Conservation (phyloP, 2,797 vertebrate genomes). For the Myotis findleyi region DNA sequence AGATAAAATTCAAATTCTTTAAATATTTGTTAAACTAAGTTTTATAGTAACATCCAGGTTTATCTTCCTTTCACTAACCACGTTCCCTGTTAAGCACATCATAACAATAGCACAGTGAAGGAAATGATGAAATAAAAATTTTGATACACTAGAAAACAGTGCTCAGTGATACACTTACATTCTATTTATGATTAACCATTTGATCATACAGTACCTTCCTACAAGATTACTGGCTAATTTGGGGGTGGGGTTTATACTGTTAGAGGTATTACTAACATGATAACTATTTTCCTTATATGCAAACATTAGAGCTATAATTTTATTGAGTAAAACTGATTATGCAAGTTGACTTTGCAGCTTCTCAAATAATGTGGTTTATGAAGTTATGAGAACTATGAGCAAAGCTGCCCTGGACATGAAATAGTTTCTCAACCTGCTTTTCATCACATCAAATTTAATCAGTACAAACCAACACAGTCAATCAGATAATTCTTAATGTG, state of each 20-base stretch:
- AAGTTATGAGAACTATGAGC: slow-evolving; percentile 84
- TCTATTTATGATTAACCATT: slow-evolving; percentile 92
- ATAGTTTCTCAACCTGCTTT: slow-evolving; percentile 86
- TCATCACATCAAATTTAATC: slow-evolving; percentile 92
- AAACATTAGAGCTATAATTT: slow-evolving; percentile 93
- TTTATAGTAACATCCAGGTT: slow-evolving; percentile 92
- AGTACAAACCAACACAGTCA: slow-evolving; percentile 92
- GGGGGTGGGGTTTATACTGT: slow-evolving; percentile 83
- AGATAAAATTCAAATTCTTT: slow-evolving; percentile 78
- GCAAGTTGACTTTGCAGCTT: slow-evolving; percentile 90
- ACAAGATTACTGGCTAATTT: slow-evolving; percentile 89
- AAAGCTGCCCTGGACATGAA: slow-evolving; percentile 88
- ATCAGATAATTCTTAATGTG: slow-evolving; percentile 88
- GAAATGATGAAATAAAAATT: slow-evolving; percentile 87
- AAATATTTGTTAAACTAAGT: slow-evolving; percentile 79
- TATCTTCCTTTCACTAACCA: slow-evolving; percentile 91
- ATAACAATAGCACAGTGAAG: slow-evolving; percentile 92
- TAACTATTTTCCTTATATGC: slow-evolving; percentile 93
- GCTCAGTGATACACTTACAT: slow-evolving; percentile 88
- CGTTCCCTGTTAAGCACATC: slow-evolving; percentile 93
- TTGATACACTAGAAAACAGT: slow-evolving; percentile 88
- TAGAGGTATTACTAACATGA: slow-evolving; percentile 91
- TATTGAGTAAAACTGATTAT: slow-evolving; percentile 91
- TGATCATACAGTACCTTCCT: slow-evolving; percentile 91
- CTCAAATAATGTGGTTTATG: slow-evolving; percentile 85